A percentile compares a stretch with the other conserved stretches of the same genome.
These are phyloP conservation scores for Acronicta alni DNA, from an alignment of 2,888 invertebrate species.

Conservation along the genomic window DNA sequence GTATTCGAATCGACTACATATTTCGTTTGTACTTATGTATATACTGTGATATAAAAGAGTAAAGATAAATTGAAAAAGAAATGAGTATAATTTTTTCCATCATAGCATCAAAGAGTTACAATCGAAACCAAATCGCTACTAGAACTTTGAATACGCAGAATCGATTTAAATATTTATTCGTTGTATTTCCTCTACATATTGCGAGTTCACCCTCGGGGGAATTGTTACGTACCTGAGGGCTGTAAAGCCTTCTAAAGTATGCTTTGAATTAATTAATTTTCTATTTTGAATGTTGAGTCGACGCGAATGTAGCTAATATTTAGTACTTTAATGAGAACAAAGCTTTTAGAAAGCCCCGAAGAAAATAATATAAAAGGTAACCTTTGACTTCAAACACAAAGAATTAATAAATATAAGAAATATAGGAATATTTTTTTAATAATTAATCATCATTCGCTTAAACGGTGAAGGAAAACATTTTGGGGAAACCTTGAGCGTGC, in stretches of 20 bases:
- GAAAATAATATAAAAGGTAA: slow-evolving; percentile 46
- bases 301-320: slow-evolving; percentile 7
- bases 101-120: background rate
- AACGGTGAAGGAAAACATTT: slow-evolving; percentile 7
- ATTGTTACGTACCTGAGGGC: background rate
- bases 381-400: slow-evolving; percentile 52
- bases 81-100: slow-evolving; percentile 7
- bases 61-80: background rate
- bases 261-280: slow-evolving; percentile 5
- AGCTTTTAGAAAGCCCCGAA: slow-evolving; percentile 15
- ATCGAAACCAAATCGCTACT: background rate
- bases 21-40: too few species aligned
- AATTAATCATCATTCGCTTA: too few species aligned
- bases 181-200: slow-evolving; percentile 1
- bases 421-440: too few species aligned
- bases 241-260: background rate
- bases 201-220: background rate
- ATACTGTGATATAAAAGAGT: too few species aligned
- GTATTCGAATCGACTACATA: too few species aligned
- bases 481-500: too few species aligned
- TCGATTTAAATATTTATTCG: slow-evolving; percentile 11
- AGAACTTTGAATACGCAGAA: slow-evolving; percentile 4
- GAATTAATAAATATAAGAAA: too few species aligned
- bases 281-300: background rate
- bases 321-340: slow-evolving; percentile 27